Evolutionary conservation across 2,888 invertebrate species (phyloP).

Genomic region (Spatulosminthurus flaviceps): DNA sequence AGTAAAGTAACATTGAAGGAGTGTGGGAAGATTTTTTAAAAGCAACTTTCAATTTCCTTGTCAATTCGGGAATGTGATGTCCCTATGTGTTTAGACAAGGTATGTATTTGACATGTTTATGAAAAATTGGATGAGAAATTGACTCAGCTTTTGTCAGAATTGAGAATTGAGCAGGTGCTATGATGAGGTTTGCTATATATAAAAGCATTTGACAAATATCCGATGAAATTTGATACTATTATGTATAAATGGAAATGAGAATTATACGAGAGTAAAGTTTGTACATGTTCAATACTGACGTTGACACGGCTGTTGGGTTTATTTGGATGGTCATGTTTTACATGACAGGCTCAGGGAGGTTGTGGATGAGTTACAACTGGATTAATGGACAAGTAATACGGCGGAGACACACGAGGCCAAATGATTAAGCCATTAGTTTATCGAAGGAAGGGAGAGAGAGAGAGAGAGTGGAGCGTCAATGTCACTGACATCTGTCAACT

Average conservation of each 20-base stretch:
- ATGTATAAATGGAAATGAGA: too few species aligned
- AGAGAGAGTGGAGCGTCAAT: not conserved
- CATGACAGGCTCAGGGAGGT: not conserved
- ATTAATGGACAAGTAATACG: slow-evolving; percentile 24
- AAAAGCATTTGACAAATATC: too few species aligned
- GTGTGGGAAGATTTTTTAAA: too few species aligned
- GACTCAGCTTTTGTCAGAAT: too few species aligned
- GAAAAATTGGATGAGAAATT: not conserved
- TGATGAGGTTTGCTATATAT: too few species aligned
- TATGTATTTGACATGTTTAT: not conserved
- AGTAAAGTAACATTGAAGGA: too few species aligned
- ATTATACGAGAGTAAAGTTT: too few species aligned
- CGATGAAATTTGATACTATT: too few species aligned
- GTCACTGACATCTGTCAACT: slow-evolving; percentile 43
- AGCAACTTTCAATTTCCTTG: too few species aligned
- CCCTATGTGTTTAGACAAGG: too few species aligned
- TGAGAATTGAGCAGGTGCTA: too few species aligned
- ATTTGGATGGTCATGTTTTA: slow-evolving; percentile 12
- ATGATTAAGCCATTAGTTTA: slow-evolving; percentile 43
- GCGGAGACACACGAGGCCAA: slow-evolving; percentile 9
- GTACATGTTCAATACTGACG: not conserved
- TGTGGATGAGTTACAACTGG: slow-evolving; percentile 24
- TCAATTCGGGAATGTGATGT: too few species aligned
- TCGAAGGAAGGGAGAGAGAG: not conserved
- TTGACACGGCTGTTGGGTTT: not conserved